Conservation (phyloP, 2,888 invertebrate species). For the Xylota sylvarum region DNA sequence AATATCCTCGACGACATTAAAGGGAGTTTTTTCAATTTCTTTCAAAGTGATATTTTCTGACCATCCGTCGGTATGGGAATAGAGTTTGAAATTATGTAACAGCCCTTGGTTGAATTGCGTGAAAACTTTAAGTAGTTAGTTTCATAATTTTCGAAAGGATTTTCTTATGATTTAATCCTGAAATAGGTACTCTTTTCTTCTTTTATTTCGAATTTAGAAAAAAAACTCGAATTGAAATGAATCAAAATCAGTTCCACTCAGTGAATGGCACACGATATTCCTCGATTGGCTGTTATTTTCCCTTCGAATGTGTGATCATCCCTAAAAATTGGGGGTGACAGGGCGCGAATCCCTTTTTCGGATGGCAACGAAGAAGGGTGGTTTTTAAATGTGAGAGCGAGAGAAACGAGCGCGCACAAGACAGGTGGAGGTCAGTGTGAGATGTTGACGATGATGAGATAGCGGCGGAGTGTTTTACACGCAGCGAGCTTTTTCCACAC, state of each 20-base stretch:
- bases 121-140: slow-evolving; percentile 5
- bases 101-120: neutral
- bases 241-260: slow-evolving; percentile 17
- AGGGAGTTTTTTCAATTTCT: slow-evolving; percentile 8
- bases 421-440: slow-evolving; percentile 69
- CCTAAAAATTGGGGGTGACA: slow-evolving; percentile 30
- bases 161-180: neutral
- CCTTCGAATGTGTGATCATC: slow-evolving; percentile 40
- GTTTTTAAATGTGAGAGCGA: slow-evolving; percentile 39
- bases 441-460: slow-evolving; percentile 52
- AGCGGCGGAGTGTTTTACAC: slow-evolving; percentile 60
- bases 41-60: neutral
- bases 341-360: slow-evolving; percentile 48
- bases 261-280: slow-evolving; percentile 44
- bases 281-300: slow-evolving; percentile 55
- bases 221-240: slow-evolving; percentile 8
- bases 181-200: neutral
- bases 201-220: neutral
- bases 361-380: slow-evolving; percentile 25
- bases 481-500: slow-evolving; percentile 72
- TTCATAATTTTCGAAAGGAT: neutral
- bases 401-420: slow-evolving; percentile 67
- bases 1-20: slow-evolving; percentile 67
- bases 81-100: slow-evolving; percentile 38
- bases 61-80: slow-evolving; percentile 47